Evolutionary conservation across 2,888 invertebrate species (phyloP).

Genomic region (Callinectes sapidus): DNA sequence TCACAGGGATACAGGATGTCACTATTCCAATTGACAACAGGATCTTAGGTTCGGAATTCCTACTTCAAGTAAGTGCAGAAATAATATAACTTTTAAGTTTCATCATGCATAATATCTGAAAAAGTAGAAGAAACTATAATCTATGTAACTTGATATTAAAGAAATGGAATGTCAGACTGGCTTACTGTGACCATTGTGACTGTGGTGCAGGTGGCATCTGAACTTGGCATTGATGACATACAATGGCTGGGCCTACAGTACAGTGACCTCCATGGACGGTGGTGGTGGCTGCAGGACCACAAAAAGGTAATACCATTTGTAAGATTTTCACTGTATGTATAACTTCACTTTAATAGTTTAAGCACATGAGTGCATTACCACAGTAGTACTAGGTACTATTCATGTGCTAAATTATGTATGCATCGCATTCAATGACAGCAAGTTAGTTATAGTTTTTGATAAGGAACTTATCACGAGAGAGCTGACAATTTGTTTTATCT

Average conservation of each 20-base stretch:
- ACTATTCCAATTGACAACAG: not conserved
- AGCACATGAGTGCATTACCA: not conserved
- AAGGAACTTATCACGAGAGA: not conserved
- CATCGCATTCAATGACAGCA: not conserved
- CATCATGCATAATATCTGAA: no score
- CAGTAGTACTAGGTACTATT: not conserved
- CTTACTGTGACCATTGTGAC: not conserved
- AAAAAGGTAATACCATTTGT: not conserved
- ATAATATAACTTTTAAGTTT: not conserved
- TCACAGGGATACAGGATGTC: slow-evolving; percentile 11
- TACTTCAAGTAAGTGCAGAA: not conserved
- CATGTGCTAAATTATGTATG: not conserved
- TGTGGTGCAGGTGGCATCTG: slow-evolving; percentile 1
- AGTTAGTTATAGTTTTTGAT: not conserved
- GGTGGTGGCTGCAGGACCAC: slow-evolving; percentile 10
- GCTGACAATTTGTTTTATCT: not conserved
- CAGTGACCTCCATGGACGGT: not conserved
- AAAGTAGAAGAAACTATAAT: no score
- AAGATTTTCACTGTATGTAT: no score
- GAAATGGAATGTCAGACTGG: not conserved
- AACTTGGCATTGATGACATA: not conserved
- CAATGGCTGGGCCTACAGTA: slow-evolving; percentile 4
- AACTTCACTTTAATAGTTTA: not conserved
- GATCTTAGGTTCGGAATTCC: not conserved
- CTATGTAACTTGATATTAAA: no score